Conservation (phyloP, 2,888 invertebrate species). For the Cephus pulcher region DNA sequence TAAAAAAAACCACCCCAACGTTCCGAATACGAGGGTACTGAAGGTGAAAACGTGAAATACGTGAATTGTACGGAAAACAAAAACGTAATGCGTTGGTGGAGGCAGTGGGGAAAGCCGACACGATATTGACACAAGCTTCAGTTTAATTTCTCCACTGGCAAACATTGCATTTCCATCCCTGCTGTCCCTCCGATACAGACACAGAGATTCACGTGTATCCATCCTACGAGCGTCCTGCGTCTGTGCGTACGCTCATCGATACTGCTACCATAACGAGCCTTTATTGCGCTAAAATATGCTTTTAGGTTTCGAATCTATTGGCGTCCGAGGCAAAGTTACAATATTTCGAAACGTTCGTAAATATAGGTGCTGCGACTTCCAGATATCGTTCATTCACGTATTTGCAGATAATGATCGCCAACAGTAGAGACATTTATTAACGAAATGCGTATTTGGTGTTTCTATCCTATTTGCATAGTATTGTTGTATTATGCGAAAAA, state of each 20-base stretch:
- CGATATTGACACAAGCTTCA: slow-evolving; percentile 62
- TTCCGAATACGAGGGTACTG: not conserved
- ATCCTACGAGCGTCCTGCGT: no score
- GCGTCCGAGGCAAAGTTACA: not conserved
- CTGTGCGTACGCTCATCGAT: slow-evolving; percentile 4
- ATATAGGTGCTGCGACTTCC: no score
- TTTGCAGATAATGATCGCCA: slow-evolving; percentile 32
- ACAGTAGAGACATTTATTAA: slow-evolving; percentile 4
- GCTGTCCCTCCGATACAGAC: slow-evolving; percentile 22
- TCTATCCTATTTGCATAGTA: no score
- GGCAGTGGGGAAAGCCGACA: slow-evolving; percentile 55
- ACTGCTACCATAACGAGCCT: not conserved
- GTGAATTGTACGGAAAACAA: slow-evolving; percentile 36
- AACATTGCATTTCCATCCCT: slow-evolving; percentile 58
- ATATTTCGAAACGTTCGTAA: not conserved
- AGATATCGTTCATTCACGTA: not conserved
- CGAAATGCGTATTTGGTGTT: no score
- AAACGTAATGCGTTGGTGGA: slow-evolving; percentile 46
- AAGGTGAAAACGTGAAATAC: slow-evolving; percentile 8
- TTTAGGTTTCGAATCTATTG: slow-evolving; percentile 34
- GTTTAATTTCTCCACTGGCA: slow-evolving; percentile 62
- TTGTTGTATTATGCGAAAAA: no score
- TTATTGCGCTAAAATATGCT: slow-evolving; percentile 31
- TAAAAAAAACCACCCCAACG: not conserved
- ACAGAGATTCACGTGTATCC: not conserved